Percentiles rank a stretch among this genome's conserved stretches.
These are phyloP conservation scores for Dynastes tityus DNA, from an alignment of 2,888 invertebrate genomes.

Conservation along the genomic window DNA sequence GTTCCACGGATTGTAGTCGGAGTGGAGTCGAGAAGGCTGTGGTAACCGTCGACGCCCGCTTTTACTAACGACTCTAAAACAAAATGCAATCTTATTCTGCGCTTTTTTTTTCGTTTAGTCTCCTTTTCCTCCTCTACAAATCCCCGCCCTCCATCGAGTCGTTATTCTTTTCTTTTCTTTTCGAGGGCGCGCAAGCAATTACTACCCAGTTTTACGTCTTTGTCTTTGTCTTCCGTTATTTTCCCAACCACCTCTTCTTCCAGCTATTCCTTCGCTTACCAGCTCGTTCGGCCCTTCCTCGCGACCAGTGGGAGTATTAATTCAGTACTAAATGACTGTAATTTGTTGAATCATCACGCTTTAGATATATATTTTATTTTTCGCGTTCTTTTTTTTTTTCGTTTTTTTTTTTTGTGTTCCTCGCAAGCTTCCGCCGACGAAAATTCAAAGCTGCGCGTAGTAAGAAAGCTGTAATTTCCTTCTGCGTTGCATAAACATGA, in stretches of 20 bases:
- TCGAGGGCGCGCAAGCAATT: conserved; percentile 32
- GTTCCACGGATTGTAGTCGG: conserved; percentile 44
- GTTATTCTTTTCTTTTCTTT: conserved; percentile 10
- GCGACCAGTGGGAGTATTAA: conserved; percentile 40
- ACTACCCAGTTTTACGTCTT: conserved; percentile 42
- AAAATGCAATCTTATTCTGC: conserved; percentile 41
- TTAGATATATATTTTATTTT: conserved; percentile 45
- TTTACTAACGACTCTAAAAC: conserved; percentile 38
- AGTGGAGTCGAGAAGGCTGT: not conserved
- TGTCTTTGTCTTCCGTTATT: conserved; percentile 45
- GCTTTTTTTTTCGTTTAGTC: conserved; percentile 1
- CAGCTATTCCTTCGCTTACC: no score
- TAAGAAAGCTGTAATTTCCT: conserved; percentile 1
- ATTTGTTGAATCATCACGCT: conserved; percentile 47
- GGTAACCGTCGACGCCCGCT: conserved; percentile 19
- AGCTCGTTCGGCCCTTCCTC: not conserved
- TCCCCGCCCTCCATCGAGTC: not conserved
- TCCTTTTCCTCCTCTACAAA: not conserved
- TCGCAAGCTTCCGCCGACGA: not conserved
- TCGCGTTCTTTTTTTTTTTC: conserved; percentile 14
- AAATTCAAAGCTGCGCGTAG: conserved; percentile 22
- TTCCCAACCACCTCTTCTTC: conserved; percentile 7
- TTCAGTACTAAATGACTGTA: conserved; percentile 45
- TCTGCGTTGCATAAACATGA: no score
- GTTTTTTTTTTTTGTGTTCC: no score